A percentile compares a stretch with the other conserved stretches of the same genome.
Evolutionary conservation across 1,140 invertebrate species (phyloP).

Genomic region (Cydia pomonella): DNA sequence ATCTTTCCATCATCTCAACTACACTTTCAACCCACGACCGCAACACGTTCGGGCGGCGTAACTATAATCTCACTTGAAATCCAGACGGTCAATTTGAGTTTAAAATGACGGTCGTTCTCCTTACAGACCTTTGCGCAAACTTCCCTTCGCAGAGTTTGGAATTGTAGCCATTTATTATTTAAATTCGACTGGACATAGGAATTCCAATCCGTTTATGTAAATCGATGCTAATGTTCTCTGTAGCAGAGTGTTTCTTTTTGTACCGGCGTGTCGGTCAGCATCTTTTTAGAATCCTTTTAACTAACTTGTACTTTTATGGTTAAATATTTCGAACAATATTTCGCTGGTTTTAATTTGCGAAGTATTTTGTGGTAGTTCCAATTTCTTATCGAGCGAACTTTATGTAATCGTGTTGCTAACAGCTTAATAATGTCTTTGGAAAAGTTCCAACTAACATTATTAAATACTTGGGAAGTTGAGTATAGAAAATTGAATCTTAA

Average conservation of each 20-base stretch:
- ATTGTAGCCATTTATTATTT: conserved; percentile 59
- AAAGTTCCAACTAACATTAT: too few relatives aligned
- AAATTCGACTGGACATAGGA: conserved; percentile 56
- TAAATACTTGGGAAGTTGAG: background rate
- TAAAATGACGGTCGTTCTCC: conserved; percentile 48
- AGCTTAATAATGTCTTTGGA: too few relatives aligned
- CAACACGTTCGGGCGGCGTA: background rate
- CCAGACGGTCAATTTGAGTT: conserved; percentile 36
- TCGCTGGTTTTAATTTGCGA: too few relatives aligned
- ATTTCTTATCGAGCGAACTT: too few relatives aligned
- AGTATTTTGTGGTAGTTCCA: too few relatives aligned
- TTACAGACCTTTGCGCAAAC: conserved; percentile 43
- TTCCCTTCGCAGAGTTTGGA: conserved; percentile 42
- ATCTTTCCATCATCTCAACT: background rate
- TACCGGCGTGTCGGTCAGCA: background rate
- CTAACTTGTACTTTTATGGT: background rate
- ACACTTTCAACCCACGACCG: background rate
- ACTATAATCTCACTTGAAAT: background rate
- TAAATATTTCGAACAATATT: background rate
- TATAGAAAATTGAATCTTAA: background rate
- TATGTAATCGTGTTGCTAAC: too few relatives aligned
- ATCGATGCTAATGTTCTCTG: conserved; percentile 54
- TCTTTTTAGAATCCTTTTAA: background rate
- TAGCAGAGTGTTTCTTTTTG: conserved; percentile 36
- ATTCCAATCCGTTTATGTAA: conserved; percentile 61